Conservation (phyloP, 2,888 invertebrate species). For the Scotopteryx bipunctaria region DNA sequence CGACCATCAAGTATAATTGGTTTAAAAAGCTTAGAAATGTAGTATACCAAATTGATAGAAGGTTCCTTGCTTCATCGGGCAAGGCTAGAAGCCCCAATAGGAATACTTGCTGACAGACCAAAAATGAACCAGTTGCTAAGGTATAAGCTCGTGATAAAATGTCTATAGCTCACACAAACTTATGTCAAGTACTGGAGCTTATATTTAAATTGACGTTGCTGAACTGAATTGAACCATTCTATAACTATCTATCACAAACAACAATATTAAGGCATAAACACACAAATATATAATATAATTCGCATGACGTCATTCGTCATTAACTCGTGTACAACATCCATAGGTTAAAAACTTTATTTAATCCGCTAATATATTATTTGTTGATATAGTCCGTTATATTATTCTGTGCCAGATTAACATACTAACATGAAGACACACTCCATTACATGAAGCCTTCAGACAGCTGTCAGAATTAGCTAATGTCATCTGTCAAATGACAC, state of each 20-base stretch:
- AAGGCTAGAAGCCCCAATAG: too few relatives aligned
- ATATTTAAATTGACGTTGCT: not conserved
- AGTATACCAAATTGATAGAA: too few relatives aligned
- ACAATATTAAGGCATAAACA: not conserved
- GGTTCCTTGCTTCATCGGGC: too few relatives aligned
- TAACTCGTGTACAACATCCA: conserved; percentile 13
- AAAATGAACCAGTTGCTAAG: too few relatives aligned
- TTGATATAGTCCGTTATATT: conserved; percentile 3
- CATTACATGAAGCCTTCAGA: not conserved
- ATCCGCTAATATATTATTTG: conserved; percentile 8
- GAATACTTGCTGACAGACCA: too few relatives aligned
- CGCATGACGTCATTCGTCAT: not conserved
- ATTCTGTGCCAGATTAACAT: not conserved
- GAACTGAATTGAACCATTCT: too few relatives aligned
- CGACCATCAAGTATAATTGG: too few relatives aligned
- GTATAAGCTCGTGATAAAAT: too few relatives aligned
- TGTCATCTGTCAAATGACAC: not conserved
- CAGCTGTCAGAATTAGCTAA: conserved; percentile 3
- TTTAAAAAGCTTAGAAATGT: too few relatives aligned
- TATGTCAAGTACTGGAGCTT: too few relatives aligned
- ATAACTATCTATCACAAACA: too few relatives aligned
- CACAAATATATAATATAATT: not conserved
- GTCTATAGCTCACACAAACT: too few relatives aligned
- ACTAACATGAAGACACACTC: not conserved
- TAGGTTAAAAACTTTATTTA: conserved; percentile 7